Conservation (phyloP, 2,888 invertebrate species). For the Drosophila falleni region DNA sequence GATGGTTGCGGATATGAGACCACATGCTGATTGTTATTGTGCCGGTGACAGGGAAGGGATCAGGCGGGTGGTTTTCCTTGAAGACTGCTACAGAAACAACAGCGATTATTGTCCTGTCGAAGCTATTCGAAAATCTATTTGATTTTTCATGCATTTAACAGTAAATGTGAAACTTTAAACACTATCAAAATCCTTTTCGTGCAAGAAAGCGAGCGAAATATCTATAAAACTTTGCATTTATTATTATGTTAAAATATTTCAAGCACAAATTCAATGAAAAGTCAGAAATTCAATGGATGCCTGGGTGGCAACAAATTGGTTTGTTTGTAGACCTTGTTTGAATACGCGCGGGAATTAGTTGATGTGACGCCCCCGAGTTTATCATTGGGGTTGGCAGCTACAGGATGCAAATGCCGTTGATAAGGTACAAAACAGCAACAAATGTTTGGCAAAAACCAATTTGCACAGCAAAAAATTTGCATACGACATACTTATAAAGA, state of each 20-base stretch:
- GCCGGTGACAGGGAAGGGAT: slow-evolving; percentile 7
- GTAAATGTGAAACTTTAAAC: slow-evolving; percentile 18
- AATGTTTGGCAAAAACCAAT: slow-evolving; percentile 67
- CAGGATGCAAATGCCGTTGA: slow-evolving; percentile 55
- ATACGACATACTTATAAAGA: slow-evolving; percentile 52
- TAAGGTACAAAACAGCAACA: slow-evolving; percentile 41
- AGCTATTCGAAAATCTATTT: slow-evolving; percentile 26
- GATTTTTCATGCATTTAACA: slow-evolving; percentile 32
- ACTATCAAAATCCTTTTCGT: neutral
- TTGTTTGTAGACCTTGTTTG: slow-evolving; percentile 58
- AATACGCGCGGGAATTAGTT: slow-evolving; percentile 75
- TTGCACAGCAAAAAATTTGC: slow-evolving; percentile 71
- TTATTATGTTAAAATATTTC: slow-evolving; percentile 62
- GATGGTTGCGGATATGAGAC: slow-evolving; percentile 72
- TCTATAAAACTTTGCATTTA: slow-evolving; percentile 81
- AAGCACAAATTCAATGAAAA: slow-evolving; percentile 36
- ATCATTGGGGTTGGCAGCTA: slow-evolving; percentile 47
- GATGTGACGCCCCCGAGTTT: slow-evolving; percentile 31
- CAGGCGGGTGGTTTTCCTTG: slow-evolving; percentile 33
- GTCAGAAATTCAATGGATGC: slow-evolving; percentile 48
- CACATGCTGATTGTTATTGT: slow-evolving; percentile 83
- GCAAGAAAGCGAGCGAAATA: slow-evolving; percentile 63
- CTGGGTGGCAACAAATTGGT: slow-evolving; percentile 68
- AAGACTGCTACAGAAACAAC: slow-evolving; percentile 18
- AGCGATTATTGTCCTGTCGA: slow-evolving; percentile 26